Conservation (phyloP, 1,140 invertebrate genomes). For the Trachelipus rathkii region DNA sequence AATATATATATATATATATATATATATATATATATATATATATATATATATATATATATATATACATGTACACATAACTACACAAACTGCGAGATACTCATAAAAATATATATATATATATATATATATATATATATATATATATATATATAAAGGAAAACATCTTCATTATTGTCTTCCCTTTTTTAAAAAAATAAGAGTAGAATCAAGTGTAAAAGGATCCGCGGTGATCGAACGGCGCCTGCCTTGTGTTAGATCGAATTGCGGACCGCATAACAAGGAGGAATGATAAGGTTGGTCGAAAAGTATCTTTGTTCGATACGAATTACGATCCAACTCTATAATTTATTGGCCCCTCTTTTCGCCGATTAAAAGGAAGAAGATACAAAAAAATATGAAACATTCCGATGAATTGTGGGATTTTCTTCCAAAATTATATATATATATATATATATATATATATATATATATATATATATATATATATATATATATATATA, state of each 20-base stretch:
- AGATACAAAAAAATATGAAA: not conserved
- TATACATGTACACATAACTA: too few relatives aligned
- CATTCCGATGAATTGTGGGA: not conserved
- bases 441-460: not conserved
- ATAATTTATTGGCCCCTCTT: not conserved
- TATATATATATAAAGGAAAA: too few relatives aligned
- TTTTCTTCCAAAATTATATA: not conserved
- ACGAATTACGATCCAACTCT: not conserved
- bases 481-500: slow-evolving; percentile 12
- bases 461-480: slow-evolving; percentile 3
- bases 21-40: too few relatives aligned
- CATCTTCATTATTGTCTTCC: too few relatives aligned
- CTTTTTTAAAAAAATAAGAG: too few relatives aligned
- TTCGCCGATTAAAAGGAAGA: not conserved
- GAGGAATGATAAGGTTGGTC: not conserved
- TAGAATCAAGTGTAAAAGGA: not conserved
- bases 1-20: too few relatives aligned
- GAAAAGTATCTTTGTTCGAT: not conserved
- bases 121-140: too few relatives aligned
- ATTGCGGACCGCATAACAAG: not conserved
- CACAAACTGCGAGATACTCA: too few relatives aligned
- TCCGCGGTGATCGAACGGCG: not conserved
- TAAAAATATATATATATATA: too few relatives aligned
- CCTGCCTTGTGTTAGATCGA: not conserved
- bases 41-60: too few relatives aligned